A percentile compares a stretch with the other conserved stretches of the same genome.
These are phyloP conservation scores for Molorchus minor DNA, from an alignment of 2,888 invertebrate species.

Conservation along the genomic window DNA sequence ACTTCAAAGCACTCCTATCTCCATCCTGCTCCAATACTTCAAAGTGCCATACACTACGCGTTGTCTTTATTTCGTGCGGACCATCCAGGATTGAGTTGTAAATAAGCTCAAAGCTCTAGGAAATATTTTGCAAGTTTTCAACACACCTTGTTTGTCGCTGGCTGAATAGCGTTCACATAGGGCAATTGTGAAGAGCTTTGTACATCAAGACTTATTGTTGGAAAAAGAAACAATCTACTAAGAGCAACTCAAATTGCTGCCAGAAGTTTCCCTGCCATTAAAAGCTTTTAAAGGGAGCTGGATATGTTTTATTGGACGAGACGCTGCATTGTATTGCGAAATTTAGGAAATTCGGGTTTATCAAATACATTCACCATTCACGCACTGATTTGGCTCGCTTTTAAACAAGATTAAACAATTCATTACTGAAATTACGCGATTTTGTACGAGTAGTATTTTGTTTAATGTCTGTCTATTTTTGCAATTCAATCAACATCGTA, in stretches of 20 bases:
- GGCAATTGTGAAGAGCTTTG: conserved; percentile 1
- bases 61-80: conserved; percentile 1
- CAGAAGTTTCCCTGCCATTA: not conserved
- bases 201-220: not conserved
- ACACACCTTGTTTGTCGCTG: conserved; percentile 11
- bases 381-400: too few species aligned
- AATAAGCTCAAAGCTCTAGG: conserved; percentile 9
- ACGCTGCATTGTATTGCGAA: not conserved
- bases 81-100: conserved; percentile 4
- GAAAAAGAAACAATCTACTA: conserved; percentile 1
- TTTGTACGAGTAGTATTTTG: too few species aligned
- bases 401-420: too few species aligned
- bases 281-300: not conserved
- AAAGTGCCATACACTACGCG: conserved; percentile 10
- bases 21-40: conserved; percentile 13
- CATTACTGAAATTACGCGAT: too few species aligned
- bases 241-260: not conserved
- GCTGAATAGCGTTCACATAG: not conserved
- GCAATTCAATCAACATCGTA: too few species aligned
- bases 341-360: too few species aligned
- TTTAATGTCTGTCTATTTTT: too few species aligned
- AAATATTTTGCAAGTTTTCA: conserved; percentile 5
- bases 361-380: too few species aligned
- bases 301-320: not conserved
- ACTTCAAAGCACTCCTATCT: conserved; percentile 21